phyloP scores from a whole-genome alignment of 2,888 invertebrate genomes.

The Hydrotaea diabolus region DNA sequence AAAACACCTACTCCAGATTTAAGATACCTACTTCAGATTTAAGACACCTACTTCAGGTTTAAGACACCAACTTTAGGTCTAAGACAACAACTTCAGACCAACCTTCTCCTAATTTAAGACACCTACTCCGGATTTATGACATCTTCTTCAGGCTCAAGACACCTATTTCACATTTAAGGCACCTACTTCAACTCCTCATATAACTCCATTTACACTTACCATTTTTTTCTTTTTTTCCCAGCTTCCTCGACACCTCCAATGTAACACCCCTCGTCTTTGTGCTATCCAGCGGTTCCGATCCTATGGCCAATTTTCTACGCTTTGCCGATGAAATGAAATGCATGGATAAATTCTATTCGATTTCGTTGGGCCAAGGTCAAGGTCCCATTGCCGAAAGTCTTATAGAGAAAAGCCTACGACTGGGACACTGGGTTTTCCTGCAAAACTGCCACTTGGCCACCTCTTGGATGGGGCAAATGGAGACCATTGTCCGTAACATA shows the following conservation, averaged over 20 bases:
- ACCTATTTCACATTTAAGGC: too few relatives aligned
- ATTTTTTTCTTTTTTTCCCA: slow-evolving; percentile 77
- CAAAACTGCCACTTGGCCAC: slow-evolving; percentile 97
- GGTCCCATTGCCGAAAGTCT: slow-evolving; percentile 92
- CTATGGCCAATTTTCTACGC: slow-evolving; percentile 90
- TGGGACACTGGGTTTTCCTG: slow-evolving; percentile 94
- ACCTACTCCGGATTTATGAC: too few relatives aligned
- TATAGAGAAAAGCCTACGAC: slow-evolving; percentile 86
- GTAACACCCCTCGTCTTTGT: slow-evolving; percentile 92
- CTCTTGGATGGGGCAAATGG: slow-evolving; percentile 94
- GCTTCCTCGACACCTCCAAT: slow-evolving; percentile 87
- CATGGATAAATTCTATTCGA: slow-evolving; percentile 86
- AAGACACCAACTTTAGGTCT: too few relatives aligned
- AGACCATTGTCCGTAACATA: slow-evolving; percentile 88
- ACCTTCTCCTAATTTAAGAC: too few relatives aligned
- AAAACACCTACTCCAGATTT: too few relatives aligned
- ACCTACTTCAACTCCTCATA: too few relatives aligned
- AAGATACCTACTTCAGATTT: too few relatives aligned
- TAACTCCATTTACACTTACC: too few relatives aligned
- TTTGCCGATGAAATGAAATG: slow-evolving; percentile 90
- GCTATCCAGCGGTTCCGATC: slow-evolving; percentile 93
- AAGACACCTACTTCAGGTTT: too few relatives aligned
- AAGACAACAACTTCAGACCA: too few relatives aligned
- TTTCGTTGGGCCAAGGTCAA: slow-evolving; percentile 94
- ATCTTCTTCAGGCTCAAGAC: too few relatives aligned